A percentile compares a stretch with the other conserved stretches of the same genome.
phyloP scores from a whole-genome alignment of 2,797 vertebrate species.

The Lutjanus campechanus region DNA sequence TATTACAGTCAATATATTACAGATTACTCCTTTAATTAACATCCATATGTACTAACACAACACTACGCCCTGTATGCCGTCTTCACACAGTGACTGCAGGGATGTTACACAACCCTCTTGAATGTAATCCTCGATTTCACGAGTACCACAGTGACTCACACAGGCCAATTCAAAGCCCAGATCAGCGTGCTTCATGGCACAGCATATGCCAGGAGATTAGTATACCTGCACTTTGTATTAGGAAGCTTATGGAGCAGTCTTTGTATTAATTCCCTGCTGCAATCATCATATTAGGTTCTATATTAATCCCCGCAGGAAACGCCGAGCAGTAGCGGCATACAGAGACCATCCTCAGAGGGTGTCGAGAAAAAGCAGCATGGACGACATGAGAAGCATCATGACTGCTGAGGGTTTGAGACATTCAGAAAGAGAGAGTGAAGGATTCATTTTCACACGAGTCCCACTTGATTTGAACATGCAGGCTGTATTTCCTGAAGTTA shows the following conservation, averaged over 20 bases:
- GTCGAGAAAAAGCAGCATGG: constrained; percentile 21
- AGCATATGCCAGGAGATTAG: constrained; percentile 62
- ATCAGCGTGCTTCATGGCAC: constrained; percentile 50
- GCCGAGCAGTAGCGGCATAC: constrained; percentile 37
- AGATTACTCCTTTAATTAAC: background rate
- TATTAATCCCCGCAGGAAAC: constrained; percentile 66
- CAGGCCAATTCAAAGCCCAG: constrained; percentile 56
- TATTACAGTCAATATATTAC: no score
- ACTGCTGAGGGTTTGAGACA: constrained; percentile 35
- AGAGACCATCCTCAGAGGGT: constrained; percentile 26
- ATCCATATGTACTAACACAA: background rate
- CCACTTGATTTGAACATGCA: constrained; percentile 56
- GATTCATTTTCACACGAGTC: constrained; percentile 51
- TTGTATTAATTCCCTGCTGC: constrained; percentile 68
- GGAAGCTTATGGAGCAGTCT: constrained; percentile 48
- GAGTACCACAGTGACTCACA: constrained; percentile 59
- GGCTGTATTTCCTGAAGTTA: constrained; percentile 57
- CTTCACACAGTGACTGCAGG: constrained; percentile 19
- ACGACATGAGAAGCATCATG: constrained; percentile 24
- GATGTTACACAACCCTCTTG: constrained; percentile 42
- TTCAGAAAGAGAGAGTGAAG: constrained; percentile 37
- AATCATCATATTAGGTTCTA: constrained; percentile 61
- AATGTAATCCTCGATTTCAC: constrained; percentile 49
- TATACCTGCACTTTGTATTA: constrained; percentile 70
- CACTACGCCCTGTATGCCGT: background rate